These are phyloP conservation scores for Rugalucina vietnamica DNA, from an alignment of 2,888 invertebrate species.

Conservation along the genomic window DNA sequence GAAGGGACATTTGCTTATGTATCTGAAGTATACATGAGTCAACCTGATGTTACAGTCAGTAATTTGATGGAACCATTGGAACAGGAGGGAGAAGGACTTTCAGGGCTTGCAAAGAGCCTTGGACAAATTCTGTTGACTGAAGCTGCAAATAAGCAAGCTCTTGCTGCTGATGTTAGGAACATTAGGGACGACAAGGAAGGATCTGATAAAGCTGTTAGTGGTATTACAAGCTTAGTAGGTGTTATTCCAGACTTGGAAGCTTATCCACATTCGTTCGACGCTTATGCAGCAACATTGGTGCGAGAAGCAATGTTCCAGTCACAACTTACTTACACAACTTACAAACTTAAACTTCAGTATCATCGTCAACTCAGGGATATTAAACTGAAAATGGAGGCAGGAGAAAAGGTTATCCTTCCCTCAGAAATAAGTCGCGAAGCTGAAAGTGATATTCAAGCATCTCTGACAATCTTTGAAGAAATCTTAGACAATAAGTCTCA, in stretches of 20 bases:
- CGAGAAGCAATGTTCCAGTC: conserved; percentile 91
- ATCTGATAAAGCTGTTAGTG: conserved; percentile 41
- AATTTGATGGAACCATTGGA: conserved; percentile 52
- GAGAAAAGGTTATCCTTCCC: conserved; percentile 66
- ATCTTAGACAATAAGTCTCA: conserved; percentile 77
- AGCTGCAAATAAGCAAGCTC: conserved; percentile 65
- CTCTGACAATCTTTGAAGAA: conserved; percentile 75
- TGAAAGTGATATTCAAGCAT: conserved; percentile 72
- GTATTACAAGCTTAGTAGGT: conserved; percentile 61
- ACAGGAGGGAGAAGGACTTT: conserved; percentile 42
- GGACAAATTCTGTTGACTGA: conserved; percentile 64
- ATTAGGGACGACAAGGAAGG: conserved; percentile 29
- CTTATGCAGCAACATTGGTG: conserved; percentile 87
- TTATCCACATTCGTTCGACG: conserved; percentile 66
- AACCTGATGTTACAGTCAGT: conserved; percentile 56
- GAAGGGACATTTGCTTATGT: conserved; percentile 71
- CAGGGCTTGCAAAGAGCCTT: conserved; percentile 57
- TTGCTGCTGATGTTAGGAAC: conserved; percentile 63
- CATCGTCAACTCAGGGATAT: conserved; percentile 72
- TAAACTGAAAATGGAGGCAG: conserved; percentile 69
- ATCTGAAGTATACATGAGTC: conserved; percentile 60
- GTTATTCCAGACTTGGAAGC: conserved; percentile 68
- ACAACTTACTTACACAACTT: conserved; percentile 82
- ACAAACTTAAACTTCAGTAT: conserved; percentile 75
- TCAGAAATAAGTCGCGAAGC: conserved; percentile 72